Base-by-base conservation (phyloP, 2,888 invertebrate genomes). In the Plebejus argus region DNA sequence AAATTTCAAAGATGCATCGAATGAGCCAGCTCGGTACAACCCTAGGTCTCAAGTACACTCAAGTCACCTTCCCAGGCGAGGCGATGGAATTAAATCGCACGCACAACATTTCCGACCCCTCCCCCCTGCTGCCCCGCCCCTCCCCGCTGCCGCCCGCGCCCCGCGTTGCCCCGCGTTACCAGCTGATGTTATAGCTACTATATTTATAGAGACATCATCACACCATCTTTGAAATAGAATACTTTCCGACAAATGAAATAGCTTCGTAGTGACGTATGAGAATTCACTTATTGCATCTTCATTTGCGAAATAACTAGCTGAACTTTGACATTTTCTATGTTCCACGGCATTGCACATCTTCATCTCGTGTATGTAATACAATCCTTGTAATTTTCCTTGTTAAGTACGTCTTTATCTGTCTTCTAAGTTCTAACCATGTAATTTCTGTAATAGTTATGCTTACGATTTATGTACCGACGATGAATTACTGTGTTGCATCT, bases 51-150 rank as follows among this genome's bases (percentile, higher is more conserved):
- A 80, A 84, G 85, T 80, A 82, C 85, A 83, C 85, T 86, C 85
- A 81, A 84, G 84, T 82, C 84, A 83, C 84, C 84, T 88, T 87
- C 88, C 84, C 85, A 88, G 88, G 89, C 88, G 89, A 88, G 90
- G 91, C 91, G 92, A 93, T 93, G 91, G 92, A 93, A 93, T 93
- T 93, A 93, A 93, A 93, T 93, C 91, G 93, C 91, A 92, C 92
- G 93, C 92, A 92, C 92, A 90, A 90, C 92, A 91, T 91, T 90
- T 89, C 91, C 90, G 85, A 87, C 88, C 87, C 84, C 84, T 81
- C 82, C 81, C 81, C 82, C 82, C 79, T 18, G 53, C 79, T 18
- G 53, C 53, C 82, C 81, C 81, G 82, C 82, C 80, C 82, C 81
- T 81, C 79, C 81, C 76, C 79, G 79, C 78, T 80, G 80, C 81